These are phyloP conservation scores for Festucalex cinctus DNA, from an alignment of 2,113 vertebrate genomes.

Conservation along the genomic window DNA sequence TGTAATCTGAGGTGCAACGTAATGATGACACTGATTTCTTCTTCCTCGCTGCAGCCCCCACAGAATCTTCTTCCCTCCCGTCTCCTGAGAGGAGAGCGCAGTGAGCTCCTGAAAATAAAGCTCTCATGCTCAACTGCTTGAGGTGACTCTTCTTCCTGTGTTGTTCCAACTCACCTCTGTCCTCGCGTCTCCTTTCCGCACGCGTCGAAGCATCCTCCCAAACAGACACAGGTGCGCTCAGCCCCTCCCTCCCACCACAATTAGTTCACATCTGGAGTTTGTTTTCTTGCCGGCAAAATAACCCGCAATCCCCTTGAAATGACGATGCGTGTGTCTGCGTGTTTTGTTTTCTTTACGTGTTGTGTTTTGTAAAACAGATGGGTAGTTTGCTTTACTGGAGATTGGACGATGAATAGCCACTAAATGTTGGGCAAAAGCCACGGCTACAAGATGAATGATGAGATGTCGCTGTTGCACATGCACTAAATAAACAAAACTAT, in stretches of 20 bases:
- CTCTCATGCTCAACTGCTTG: conserved; percentile 54
- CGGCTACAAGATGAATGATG: conserved; percentile 5
- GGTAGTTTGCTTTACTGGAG: conserved; percentile 54
- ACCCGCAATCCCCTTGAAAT: conserved; percentile 30
- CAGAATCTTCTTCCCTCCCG: conserved; percentile 26
- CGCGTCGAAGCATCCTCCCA: conserved; percentile 12
- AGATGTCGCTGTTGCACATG: background rate
- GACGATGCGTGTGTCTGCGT: conserved; percentile 33
- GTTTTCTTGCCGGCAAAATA: conserved; percentile 61
- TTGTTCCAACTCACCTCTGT: background rate
- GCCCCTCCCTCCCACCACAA: conserved; percentile 22
- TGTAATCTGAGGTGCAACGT: background rate
- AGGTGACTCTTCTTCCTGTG: background rate
- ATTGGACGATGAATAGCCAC: conserved; percentile 54
- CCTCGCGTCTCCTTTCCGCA: background rate
- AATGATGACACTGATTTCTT: background rate
- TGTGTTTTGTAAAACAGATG: conserved; percentile 66
- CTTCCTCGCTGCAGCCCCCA: conserved; percentile 12
- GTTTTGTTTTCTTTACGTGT: conserved; percentile 49
- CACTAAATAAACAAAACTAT: background rate
- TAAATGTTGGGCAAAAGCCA: background rate
- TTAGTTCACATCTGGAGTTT: conserved; percentile 73
- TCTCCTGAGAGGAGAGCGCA: conserved; percentile 39
- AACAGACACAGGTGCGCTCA: conserved; percentile 52
- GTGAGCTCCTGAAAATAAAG: conserved; percentile 31